Percentiles rank a stretch among this genome's conserved stretches.
phyloP scores from a whole-genome alignment of 2,113 vertebrate genomes.

The Chlorodrepanis virens region DNA sequence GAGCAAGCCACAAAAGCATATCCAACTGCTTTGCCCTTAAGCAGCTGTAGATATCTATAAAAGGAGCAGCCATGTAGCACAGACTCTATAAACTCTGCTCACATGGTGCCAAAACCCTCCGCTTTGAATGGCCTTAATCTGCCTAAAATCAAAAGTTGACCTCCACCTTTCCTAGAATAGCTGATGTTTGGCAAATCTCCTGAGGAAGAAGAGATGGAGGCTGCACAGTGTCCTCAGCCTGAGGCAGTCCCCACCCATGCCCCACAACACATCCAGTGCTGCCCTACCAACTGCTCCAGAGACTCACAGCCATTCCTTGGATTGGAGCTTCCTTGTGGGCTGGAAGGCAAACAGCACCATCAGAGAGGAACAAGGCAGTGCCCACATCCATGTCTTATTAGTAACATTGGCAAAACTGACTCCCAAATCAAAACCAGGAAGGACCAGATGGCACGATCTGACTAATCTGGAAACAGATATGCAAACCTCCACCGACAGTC shows the following conservation, averaged over 20 bases:
- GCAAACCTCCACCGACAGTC: neutral
- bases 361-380: neutral
- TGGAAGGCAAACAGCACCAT: neutral
- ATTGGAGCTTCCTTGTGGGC: neutral
- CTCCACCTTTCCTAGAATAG: neutral
- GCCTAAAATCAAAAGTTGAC: neutral
- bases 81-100: neutral
- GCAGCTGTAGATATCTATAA: neutral
- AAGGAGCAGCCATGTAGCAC: neutral
- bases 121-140: neutral
- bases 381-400: neutral
- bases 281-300: neutral
- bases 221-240: neutral
- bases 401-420: neutral
- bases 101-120: fast-evolving
- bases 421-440: neutral
- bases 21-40: neutral
- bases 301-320: neutral
- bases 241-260: fast-evolving
- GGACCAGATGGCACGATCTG: fast-evolving
- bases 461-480: neutral
- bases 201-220: neutral
- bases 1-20: neutral
- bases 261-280: fast-evolving
- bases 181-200: neutral